A percentile compares a stretch with the other conserved stretches of the same genome.
These are phyloP conservation scores for Sander vitreus DNA, from an alignment of 2,113 vertebrate species.

Conservation along the genomic window DNA sequence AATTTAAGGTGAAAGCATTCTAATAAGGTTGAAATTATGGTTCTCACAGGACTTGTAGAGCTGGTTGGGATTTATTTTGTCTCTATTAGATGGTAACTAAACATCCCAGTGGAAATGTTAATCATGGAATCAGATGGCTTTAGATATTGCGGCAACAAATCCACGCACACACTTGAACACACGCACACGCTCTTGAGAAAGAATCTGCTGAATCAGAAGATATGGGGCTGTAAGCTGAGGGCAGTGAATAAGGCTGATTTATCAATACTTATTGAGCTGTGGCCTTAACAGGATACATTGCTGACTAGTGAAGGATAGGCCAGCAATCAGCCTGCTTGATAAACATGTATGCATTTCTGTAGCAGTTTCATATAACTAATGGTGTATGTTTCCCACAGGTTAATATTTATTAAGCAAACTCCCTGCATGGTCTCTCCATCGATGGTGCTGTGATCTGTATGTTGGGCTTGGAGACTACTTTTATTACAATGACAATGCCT, in stretches of 20 bases:
- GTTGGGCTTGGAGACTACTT: too few relatives aligned
- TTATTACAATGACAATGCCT: too few relatives aligned
- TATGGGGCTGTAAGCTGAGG: constrained; percentile 27
- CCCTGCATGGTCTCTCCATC: neutral
- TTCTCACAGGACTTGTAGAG: constrained; percentile 36
- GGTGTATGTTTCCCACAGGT: neutral
- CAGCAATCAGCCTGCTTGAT: constrained; percentile 35
- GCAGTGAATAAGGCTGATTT: constrained; percentile 54
- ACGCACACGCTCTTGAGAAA: constrained; percentile 50
- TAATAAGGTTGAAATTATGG: constrained; percentile 48
- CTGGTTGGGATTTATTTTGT: constrained; percentile 30
- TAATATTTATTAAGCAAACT: neutral
- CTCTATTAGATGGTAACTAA: constrained; percentile 64
- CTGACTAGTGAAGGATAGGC: constrained; percentile 1
- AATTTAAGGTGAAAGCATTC: constrained; percentile 40
- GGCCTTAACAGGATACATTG: constrained; percentile 46
- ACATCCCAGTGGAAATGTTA: constrained; percentile 54
- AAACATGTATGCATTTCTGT: constrained; percentile 14
- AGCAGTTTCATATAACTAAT: neutral
- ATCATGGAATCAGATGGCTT: constrained; percentile 42
- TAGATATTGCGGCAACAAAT: constrained; percentile 50
- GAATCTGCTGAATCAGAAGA: constrained; percentile 63
- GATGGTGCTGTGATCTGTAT: neutral
- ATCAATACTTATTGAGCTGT: constrained; percentile 75
- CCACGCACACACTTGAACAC: neutral